These are phyloP conservation scores for Bubo scandiacus DNA, from an alignment of 2,113 vertebrate genomes.

Conservation along the genomic window DNA sequence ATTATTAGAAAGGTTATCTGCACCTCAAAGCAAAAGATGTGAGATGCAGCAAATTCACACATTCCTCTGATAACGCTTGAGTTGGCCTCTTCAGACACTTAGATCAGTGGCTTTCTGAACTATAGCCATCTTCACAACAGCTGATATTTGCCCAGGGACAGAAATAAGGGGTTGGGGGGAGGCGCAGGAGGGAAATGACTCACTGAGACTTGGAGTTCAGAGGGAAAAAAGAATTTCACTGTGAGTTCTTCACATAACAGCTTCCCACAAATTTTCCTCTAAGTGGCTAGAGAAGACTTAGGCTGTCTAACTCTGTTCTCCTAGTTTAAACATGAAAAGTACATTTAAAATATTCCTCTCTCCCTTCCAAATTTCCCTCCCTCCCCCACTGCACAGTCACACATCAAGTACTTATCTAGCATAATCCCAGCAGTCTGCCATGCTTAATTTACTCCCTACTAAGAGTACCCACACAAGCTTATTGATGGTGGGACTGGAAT, in stretches of 20 bases:
- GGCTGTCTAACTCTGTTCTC: not conserved
- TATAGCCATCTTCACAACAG: not conserved
- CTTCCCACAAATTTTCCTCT: not conserved
- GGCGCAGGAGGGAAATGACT: not conserved
- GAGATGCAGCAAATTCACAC: not conserved
- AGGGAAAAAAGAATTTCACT: slow-evolving; percentile 5
- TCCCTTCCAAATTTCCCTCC: not conserved
- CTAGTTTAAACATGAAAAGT: not conserved
- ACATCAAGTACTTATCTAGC: not conserved
- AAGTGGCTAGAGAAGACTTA: not conserved
- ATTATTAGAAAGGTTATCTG: not conserved
- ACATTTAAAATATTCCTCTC: not conserved
- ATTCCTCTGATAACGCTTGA: not conserved
- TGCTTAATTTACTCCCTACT: not conserved
- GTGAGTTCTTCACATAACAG: not conserved
- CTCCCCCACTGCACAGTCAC: not conserved
- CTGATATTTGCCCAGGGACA: not conserved
- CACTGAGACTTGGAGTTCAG: not conserved
- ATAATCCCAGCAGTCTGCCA: not conserved
- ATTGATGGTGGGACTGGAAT: not conserved
- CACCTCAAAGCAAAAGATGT: not conserved
- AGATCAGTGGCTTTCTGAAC: not conserved
- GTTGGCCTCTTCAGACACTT: not conserved
- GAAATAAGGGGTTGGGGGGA: not conserved
- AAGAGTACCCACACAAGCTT: not conserved